phyloP scores from a whole-genome alignment of 2,113 vertebrate species.

The Lucifuga dentata region DNA sequence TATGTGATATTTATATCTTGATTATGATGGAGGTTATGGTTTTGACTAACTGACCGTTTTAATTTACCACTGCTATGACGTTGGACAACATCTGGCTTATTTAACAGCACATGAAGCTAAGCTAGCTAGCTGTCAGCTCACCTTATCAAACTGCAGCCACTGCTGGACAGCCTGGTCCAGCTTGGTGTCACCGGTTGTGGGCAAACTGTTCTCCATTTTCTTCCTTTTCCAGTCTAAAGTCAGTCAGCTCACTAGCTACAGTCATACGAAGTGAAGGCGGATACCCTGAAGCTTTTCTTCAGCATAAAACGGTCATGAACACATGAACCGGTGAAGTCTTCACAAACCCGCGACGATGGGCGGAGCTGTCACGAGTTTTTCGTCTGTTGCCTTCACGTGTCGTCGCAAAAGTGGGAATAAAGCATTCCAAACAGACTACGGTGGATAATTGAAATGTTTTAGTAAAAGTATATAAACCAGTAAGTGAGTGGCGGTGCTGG shows the following conservation, averaged over 20 bases:
- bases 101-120: not conserved
- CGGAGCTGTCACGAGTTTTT: conserved; percentile 33
- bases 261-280: not conserved
- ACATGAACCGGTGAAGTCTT: not conserved
- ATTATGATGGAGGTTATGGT: no score
- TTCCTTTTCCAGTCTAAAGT: not conserved
- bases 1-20: no score
- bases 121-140: conserved; percentile 57
- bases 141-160: conserved; percentile 91
- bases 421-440: not conserved
- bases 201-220: conserved; percentile 61
- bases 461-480: no score
- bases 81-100: no score
- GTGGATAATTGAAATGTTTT: no score
- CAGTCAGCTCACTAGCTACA: no score
- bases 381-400: conserved; percentile 28
- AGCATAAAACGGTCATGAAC: not conserved
- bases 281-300: not conserved
- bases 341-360: not conserved
- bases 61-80: no score
- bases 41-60: no score
- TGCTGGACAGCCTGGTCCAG: conserved; percentile 79
- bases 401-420: conserved; percentile 1
- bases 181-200: conserved; percentile 54
- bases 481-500: no score